Conservation (phyloP, 2,113 vertebrate genomes). For the Pogona vitticeps region DNA sequence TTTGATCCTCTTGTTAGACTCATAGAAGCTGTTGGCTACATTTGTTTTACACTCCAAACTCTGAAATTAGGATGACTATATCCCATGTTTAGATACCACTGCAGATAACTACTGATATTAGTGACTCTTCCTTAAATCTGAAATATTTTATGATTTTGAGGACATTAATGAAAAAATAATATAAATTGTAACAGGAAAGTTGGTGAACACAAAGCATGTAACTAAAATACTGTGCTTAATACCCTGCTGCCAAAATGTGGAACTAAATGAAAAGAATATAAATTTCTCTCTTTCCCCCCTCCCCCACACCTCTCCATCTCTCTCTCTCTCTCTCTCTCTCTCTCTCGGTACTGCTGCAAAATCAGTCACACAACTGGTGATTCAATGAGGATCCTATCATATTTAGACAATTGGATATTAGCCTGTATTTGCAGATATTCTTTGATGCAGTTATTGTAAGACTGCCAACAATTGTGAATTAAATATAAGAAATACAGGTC, state of each 20-base stretch:
- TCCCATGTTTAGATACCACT: constrained; percentile 4
- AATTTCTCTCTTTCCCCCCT: too few species aligned
- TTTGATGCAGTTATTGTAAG: neutral
- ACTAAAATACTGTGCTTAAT: too few species aligned
- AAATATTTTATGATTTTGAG: constrained; percentile 10
- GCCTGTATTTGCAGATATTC: neutral
- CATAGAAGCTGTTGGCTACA: neutral
- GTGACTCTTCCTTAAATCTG: neutral
- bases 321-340: too few species aligned
- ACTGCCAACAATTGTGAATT: neutral
- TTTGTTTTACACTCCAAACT: neutral
- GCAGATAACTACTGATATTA: neutral
- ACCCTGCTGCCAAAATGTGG: too few species aligned
- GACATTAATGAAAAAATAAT: neutral
- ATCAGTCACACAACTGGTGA: too few species aligned
- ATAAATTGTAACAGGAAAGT: too few species aligned
- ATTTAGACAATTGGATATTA: too few species aligned
- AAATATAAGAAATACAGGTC: neutral
- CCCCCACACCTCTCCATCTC: too few species aligned
- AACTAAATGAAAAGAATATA: too few species aligned
- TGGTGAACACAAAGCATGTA: too few species aligned
- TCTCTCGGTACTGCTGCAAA: too few species aligned
- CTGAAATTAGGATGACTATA: neutral
- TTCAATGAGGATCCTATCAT: too few species aligned
- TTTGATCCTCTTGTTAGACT: constrained; percentile 19